phyloP scores from a whole-genome alignment of 2,113 vertebrate genomes.

The Corydoras sp. region DNA sequence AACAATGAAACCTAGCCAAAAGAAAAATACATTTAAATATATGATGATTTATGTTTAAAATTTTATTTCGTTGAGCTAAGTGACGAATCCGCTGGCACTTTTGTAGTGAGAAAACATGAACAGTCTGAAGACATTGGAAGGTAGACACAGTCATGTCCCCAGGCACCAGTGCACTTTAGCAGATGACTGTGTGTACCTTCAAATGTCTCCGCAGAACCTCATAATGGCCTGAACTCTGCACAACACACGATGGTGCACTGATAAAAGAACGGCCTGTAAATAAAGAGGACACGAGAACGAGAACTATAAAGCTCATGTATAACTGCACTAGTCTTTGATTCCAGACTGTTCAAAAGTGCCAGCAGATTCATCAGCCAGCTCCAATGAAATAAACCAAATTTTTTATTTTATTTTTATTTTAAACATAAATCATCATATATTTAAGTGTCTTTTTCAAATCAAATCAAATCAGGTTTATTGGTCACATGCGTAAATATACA shows the following conservation, averaged over 20 bases:
- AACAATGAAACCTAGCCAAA: no score
- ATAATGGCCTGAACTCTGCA: background rate
- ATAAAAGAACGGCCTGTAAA: background rate
- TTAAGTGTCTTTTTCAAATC: background rate
- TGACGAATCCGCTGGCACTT: no score
- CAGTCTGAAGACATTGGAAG: background rate
- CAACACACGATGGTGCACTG: slow-evolving; percentile 8
- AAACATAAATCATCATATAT: no score
- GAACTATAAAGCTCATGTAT: background rate
- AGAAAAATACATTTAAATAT: no score
- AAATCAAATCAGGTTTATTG: background rate
- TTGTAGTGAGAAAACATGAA: no score
- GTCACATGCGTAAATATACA: background rate
- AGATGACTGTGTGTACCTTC: background rate
- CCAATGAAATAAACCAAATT: no score
- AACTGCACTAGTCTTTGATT: background rate
- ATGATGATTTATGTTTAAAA: no score
- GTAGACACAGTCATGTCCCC: slow-evolving; percentile 7
- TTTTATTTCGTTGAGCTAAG: no score
- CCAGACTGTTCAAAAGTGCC: no score
- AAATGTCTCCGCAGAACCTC: slow-evolving; percentile 4
- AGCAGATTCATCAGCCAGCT: no score
- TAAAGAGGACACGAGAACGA: background rate
- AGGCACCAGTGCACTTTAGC: slow-evolving; percentile 3
- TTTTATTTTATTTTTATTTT: no score